These are phyloP conservation scores for Spheniscus mendiculus DNA, from an alignment of 2,113 vertebrate genomes.

Conservation along the genomic window DNA sequence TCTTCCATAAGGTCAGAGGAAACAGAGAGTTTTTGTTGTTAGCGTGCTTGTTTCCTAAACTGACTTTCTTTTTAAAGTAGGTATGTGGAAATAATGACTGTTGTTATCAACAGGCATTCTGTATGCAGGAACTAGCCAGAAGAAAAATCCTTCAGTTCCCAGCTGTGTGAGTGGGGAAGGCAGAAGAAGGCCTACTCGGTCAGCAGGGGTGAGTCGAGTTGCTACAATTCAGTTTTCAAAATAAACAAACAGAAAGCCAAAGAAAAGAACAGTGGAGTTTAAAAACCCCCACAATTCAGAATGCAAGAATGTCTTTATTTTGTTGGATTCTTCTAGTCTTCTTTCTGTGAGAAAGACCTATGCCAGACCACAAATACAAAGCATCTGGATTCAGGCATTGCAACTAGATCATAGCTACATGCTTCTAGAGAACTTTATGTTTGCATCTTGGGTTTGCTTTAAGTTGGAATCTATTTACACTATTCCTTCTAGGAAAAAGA, in stretches of 20 bases:
- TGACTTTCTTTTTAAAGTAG: conserved; percentile 1
- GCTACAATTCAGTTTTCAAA: neutral
- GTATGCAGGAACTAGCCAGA: neutral
- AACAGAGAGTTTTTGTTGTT: neutral
- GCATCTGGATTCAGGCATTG: neutral
- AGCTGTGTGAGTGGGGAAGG: neutral
- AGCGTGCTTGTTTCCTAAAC: neutral
- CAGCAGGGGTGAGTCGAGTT: conserved; percentile 49
- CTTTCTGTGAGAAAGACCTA: neutral
- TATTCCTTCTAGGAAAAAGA: neutral
- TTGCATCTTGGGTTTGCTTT: neutral
- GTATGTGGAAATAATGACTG: conserved; percentile 12
- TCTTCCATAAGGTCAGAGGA: neutral
- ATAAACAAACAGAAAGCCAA: neutral
- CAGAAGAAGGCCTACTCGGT: neutral
- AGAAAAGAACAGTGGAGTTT: neutral
- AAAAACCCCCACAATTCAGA: rapidly evolving
- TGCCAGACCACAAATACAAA: neutral
- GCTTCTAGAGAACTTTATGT: neutral
- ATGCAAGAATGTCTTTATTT: neutral
- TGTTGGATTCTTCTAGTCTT: neutral
- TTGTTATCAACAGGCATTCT: neutral
- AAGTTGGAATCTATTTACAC: neutral
- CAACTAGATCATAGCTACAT: neutral
- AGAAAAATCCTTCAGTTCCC: neutral